Base-by-base conservation (phyloP, 1,140 invertebrate genomes). In the Hypothenemus hampei region DNA sequence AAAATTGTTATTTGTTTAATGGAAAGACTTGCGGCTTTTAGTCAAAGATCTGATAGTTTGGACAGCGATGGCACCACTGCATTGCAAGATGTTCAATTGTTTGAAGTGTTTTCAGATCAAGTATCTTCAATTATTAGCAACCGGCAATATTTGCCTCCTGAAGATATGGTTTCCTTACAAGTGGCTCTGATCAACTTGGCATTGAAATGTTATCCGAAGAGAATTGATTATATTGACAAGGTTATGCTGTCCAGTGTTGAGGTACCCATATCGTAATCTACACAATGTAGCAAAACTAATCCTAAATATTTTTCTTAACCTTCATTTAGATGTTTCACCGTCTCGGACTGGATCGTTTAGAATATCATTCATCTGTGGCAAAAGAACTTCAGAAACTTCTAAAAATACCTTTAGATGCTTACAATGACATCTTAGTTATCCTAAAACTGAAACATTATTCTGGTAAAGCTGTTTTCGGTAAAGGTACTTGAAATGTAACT, bases 71-170 rank as follows among this genome's bases (percentile, higher is more conserved):
- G 64, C 62, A 47, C 35, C 6, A 63, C 50, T 45, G 59, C 65
- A 21, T 54, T 66, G 18, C 47, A 64, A 57, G 89, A 97, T 65
- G 89, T 97, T 10, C 86, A 95, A 67, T 75, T 99, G 0, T 99
- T 99, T 78, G 94, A 98, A 68, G 94, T 98, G 24, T 98, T 99
- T 70, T 97, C 93, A n/a, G 86, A 95, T 65, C 94, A 98, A 78
- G 90, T 98, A 23, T 89, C 93, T 3, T 86, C 89, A 57, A 95
- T 98, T 62, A 94, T 97, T 26, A 72, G 91, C 82, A 92, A 85
- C 57, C 82, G 95, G 37, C 86, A 86, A 63, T 91, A 97, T 67
- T 93, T 98, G 85, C 89, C 94, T 1, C 75, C 90, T 0, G 96
- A 99, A 75, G 96, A 99, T 73, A 94, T 97, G 68, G 86, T 99